A percentile compares a stretch with the other conserved stretches of the same genome.
Evolutionary conservation across 2,888 invertebrate species (phyloP).

Genomic region (Ectemnius continuus): DNA sequence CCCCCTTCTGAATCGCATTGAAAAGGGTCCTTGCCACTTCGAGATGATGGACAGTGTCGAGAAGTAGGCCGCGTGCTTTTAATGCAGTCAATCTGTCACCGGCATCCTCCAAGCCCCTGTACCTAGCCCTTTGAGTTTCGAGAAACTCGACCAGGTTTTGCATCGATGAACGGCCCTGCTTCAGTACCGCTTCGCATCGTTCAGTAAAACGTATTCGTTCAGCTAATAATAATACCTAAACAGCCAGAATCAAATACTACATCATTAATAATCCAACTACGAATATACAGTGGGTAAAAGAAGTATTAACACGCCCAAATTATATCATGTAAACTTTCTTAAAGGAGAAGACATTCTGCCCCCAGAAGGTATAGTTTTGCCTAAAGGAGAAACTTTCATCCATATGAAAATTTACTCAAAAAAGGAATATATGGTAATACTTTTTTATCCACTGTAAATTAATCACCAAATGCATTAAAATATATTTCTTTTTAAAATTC

Average conservation of each 20-base stretch:
- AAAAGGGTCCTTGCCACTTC: constrained; percentile 89
- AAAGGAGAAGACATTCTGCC: too few relatives aligned
- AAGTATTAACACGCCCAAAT: too few relatives aligned
- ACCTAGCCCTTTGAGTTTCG: constrained; percentile 80
- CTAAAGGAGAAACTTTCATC: too few relatives aligned
- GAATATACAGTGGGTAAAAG: too few relatives aligned
- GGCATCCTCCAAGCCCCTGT: constrained; percentile 79
- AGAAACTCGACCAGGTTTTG: constrained; percentile 79
- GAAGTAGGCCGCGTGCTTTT: constrained; percentile 94
- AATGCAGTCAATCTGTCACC: constrained; percentile 83
- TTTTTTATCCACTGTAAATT: too few relatives aligned
- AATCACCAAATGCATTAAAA: too few relatives aligned
- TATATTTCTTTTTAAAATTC: too few relatives aligned
- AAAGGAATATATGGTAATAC: too few relatives aligned
- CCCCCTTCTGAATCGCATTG: constrained; percentile 70
- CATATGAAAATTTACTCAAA: too few relatives aligned
- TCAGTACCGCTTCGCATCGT: constrained; percentile 70
- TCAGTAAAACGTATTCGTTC: constrained; percentile 73
- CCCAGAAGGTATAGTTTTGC: too few relatives aligned
- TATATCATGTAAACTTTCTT: too few relatives aligned
- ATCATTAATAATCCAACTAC: too few relatives aligned
- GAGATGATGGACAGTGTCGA: constrained; percentile 96
- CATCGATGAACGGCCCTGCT: constrained; percentile 66
- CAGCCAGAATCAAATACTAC: background rate
- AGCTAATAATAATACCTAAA: constrained; percentile 68